These are phyloP conservation scores for Vanessa tameamea DNA, from an alignment of 1,140 invertebrate genomes.

Conservation along the genomic window DNA sequence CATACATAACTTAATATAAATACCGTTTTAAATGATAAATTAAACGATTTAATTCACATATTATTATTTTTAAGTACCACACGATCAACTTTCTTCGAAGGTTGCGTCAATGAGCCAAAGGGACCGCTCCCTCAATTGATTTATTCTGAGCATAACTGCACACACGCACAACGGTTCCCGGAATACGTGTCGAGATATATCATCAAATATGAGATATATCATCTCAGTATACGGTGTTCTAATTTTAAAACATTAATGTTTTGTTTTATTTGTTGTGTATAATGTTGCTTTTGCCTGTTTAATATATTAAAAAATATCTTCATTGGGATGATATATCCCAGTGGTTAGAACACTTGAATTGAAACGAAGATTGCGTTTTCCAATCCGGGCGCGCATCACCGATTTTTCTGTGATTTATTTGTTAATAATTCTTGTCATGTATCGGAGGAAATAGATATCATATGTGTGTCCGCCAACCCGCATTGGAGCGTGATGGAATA, in stretches of 20 bases:
- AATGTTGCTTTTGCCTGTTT: no score
- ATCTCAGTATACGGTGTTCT: neutral
- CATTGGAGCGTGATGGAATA: no score
- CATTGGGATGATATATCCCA: no score
- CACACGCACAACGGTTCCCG: conserved; percentile 41
- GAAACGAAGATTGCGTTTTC: no score
- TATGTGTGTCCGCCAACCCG: no score
- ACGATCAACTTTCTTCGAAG: conserved; percentile 50
- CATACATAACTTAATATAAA: neutral
- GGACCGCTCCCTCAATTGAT: conserved; percentile 63
- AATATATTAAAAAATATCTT: no score
- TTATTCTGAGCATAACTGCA: conserved; percentile 49
- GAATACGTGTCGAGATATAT: conserved; percentile 42
- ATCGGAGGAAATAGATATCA: no score
- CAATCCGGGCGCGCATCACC: no score
- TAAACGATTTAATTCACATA: conserved; percentile 12
- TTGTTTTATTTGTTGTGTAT: neutral
- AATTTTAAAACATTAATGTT: neutral
- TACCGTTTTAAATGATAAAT: conserved; percentile 6
- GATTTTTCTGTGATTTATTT: no score
- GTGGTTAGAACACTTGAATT: no score
- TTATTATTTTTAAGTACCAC: conserved; percentile 22
- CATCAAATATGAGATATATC: conserved; percentile 20
- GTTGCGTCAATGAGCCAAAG: conserved; percentile 43
- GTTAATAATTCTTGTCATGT: no score